Evolutionary conservation across 1,140 invertebrate genomes (phyloP), one percentile per base, ranked within the genome.

Genomic region (Mycetomoellerius zeteki): DNA sequence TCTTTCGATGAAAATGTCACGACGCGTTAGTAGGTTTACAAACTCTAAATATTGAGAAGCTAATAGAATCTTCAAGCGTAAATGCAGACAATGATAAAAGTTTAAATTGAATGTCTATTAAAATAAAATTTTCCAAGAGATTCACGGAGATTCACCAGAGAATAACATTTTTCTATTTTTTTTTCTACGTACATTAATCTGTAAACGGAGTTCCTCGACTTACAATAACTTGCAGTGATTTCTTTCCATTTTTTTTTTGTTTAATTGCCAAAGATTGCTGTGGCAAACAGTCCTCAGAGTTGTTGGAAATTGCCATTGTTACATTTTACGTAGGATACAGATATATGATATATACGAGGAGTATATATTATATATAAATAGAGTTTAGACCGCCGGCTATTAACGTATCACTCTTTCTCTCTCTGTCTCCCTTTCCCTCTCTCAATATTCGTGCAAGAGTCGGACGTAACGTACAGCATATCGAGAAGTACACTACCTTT

Each of bases 401-500:
- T 81, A 81, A 81, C 47, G 62, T 30, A n/a, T 19, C 58, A 33
- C 1, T 65, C n/a, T 50, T 4, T 27, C 60, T 60, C 24, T 60
- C 58, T 60, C 58, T 64, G 24, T 64, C 65, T 69, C 19, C n/a
- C 62, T 37, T 4, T 21, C 21, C 6, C 65, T 37, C 37, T 24
- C 37, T 69, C 37, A 8, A 50, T 69, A 69, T 56, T 71, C 52
- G 65, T 81, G 33, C 65, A 33, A 21, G 64, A 73, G 10, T 84
- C 50, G 80, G 56, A 73, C 52, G 80, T 72, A 82, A 82, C 54
- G n/a, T 56, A 60, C 19, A 73, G n/a, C 37, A 19, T 33, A 62
- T 73, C 80, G 80, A 84, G 54, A 56, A 84, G 80, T 56, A 50
- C n/a, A 73, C 67, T 30, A 77, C 60, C 72, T 85, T 77, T 56